Conservation (phyloP, 2,797 vertebrate genomes). For the Tapirus indicus region DNA sequence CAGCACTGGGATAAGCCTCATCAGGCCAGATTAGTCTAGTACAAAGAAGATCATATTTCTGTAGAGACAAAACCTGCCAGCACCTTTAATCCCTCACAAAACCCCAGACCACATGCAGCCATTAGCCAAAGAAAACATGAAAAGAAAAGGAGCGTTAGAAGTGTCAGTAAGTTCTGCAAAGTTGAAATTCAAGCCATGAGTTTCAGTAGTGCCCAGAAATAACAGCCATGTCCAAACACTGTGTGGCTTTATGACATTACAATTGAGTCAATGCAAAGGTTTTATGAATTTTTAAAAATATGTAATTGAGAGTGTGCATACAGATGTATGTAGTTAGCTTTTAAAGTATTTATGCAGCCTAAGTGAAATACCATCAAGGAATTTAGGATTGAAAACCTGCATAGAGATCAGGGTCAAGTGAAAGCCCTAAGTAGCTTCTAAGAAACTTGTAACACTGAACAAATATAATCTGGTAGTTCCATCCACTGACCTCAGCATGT, state of each 20-base stretch:
- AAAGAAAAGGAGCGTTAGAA: background rate
- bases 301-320: background rate
- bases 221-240: background rate
- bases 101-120: slow-evolving; percentile 62
- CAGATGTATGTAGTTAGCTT: background rate
- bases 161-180: slow-evolving; percentile 4
- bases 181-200: background rate
- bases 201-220: slow-evolving; percentile 56
- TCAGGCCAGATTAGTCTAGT: background rate
- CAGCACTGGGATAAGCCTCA: background rate
- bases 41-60: slow-evolving; percentile 63
- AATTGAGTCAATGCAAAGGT: background rate
- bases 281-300: background rate
- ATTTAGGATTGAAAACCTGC: background rate
- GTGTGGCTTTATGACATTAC: background rate
- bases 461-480: background rate
- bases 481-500: background rate
- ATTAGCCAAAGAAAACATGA: slow-evolving; percentile 56
- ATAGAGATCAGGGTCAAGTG: slow-evolving; percentile 35
- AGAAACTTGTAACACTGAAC: background rate
- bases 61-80: slow-evolving; percentile 19
- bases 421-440: slow-evolving; percentile 19
- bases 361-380: slow-evolving; percentile 20
- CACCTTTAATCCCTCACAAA: slow-evolving; percentile 50
- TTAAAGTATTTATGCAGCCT: slow-evolving; percentile 27